phyloP scores from a whole-genome alignment of 2,797 vertebrate genomes.

The Enteromius afrohamiltoni region DNA sequence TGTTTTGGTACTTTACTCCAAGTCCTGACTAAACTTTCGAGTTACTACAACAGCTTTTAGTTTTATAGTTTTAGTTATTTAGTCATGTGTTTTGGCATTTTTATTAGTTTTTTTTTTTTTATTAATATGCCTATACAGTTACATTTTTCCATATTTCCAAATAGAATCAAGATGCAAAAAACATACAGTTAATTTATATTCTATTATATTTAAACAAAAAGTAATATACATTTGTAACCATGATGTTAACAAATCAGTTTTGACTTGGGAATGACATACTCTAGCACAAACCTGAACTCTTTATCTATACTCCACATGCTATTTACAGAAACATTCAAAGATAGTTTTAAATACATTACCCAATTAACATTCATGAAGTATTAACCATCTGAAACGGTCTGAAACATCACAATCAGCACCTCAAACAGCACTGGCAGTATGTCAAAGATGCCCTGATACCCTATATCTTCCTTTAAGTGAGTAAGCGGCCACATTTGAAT shows the following conservation, averaged over 20 bases:
- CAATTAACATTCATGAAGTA: not conserved
- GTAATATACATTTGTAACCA: not conserved
- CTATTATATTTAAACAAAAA: not conserved
- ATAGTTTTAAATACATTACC: not conserved
- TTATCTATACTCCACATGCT: no score
- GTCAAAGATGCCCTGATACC: not conserved
- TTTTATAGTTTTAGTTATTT: not conserved
- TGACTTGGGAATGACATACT: not conserved
- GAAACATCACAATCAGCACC: not conserved
- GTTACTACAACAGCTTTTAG: not conserved
- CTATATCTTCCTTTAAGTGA: not conserved
- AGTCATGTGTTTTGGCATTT: not conserved
- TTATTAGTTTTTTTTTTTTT: not conserved
- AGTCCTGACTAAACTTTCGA: not conserved
- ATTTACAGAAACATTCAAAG: not conserved
- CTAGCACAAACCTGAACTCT: not conserved
- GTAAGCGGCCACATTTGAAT: conserved; percentile 10
- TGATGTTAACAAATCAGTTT: not conserved
- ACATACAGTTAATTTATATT: not conserved
- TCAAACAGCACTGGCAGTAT: not conserved
- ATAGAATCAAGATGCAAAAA: not conserved
- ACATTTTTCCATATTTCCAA: not conserved
- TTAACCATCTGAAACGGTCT: not conserved
- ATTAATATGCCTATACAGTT: not conserved
- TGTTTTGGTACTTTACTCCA: not conserved